Percentiles rank a stretch among this genome's conserved stretches.
Conservation (phyloP, 1,140 invertebrate species). For the Mesaphorura yosii region DNA sequence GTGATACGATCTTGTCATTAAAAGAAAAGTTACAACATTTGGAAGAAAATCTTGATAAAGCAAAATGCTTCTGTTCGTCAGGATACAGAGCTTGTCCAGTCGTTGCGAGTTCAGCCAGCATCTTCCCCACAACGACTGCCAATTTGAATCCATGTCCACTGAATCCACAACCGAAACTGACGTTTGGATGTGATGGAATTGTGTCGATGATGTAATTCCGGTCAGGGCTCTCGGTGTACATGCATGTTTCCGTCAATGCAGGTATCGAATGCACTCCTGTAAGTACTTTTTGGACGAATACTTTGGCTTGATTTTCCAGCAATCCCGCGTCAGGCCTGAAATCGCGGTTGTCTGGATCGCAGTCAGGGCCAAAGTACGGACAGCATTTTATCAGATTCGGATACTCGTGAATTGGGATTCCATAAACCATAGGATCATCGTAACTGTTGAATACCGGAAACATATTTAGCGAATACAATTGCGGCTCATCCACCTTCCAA, state of each 20-base stretch:
- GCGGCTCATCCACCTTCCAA: slow-evolving; percentile 11
- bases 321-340: not conserved
- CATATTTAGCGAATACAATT: not conserved
- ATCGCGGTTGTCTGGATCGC: slow-evolving; percentile 6
- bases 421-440: not conserved
- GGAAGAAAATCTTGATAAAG: too few species aligned
- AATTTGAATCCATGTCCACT: slow-evolving; percentile 19
- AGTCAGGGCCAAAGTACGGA: not conserved
- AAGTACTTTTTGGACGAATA: not conserved
- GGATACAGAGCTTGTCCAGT: not conserved
- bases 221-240: slow-evolving; percentile 2
- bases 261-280: not conserved
- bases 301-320: not conserved
- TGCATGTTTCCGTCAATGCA: not conserved
- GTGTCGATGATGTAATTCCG: slow-evolving; percentile 8
- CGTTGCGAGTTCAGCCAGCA: not conserved
- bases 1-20: too few species aligned
- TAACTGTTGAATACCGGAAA: slow-evolving; percentile 8
- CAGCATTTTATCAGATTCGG: slow-evolving; percentile 13
- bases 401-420: slow-evolving; percentile 6
- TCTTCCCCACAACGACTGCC: slow-evolving; percentile 6
- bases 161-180: slow-evolving; percentile 15
- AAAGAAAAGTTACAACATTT: too few species aligned
- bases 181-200: not conserved
- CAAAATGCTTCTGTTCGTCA: not conserved